phyloP scores from a whole-genome alignment of 2,113 vertebrate genomes.

The Tupaia chinensis region DNA sequence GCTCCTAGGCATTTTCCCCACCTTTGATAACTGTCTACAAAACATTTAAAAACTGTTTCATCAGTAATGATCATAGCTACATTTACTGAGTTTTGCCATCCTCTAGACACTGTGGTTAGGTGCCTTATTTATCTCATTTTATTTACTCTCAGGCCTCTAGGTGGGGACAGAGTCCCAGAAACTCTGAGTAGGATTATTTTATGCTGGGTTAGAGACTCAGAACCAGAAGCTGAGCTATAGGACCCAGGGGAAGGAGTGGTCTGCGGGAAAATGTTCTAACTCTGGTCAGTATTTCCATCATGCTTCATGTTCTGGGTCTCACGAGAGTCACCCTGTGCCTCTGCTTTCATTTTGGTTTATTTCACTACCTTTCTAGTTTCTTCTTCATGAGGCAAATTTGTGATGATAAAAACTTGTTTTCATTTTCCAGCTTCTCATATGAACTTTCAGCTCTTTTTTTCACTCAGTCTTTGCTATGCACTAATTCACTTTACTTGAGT shows the following conservation, averaged over 20 bases:
- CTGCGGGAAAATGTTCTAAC: background rate
- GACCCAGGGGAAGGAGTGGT: fast-evolving
- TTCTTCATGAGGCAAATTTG: constrained; percentile 6
- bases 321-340: background rate
- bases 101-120: background rate
- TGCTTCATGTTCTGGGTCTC: background rate
- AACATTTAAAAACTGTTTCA: background rate
- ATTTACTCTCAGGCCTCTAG: constrained; percentile 51
- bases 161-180: constrained; percentile 71
- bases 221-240: background rate
- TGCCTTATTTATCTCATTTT: background rate
- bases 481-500: background rate
- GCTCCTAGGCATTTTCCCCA: fast-evolving
- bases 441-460: constrained; percentile 19
- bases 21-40: background rate
- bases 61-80: background rate
- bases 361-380: background rate
- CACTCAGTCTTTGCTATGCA: background rate
- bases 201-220: background rate
- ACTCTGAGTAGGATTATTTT: background rate
- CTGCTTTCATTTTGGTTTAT: background rate
- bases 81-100: background rate
- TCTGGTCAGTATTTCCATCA: background rate
- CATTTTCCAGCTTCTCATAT: constrained; percentile 20
- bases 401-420: background rate